These are phyloP conservation scores for Dynastes grantii DNA, from an alignment of 2,888 invertebrate species.

Conservation along the genomic window DNA sequence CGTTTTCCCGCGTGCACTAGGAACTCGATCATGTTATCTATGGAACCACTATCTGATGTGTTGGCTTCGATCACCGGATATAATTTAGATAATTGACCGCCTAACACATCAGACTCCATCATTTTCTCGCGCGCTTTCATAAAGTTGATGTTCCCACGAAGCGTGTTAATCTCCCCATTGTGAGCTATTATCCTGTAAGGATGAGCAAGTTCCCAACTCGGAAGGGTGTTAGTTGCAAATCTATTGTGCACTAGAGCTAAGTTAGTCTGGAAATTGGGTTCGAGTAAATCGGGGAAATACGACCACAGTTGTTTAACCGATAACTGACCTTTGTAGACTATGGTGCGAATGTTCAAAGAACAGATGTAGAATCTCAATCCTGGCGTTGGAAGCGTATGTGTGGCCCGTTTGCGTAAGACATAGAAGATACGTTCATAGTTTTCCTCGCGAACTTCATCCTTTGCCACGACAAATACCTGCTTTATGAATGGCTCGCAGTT, in stretches of 20 bases:
- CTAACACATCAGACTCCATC: slow-evolving; percentile 90
- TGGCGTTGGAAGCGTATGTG: slow-evolving; percentile 88
- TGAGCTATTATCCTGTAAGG: slow-evolving; percentile 97
- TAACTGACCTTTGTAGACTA: slow-evolving; percentile 98
- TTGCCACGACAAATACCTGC: slow-evolving; percentile 78
- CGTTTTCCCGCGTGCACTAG: slow-evolving; percentile 95
- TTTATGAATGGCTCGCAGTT: slow-evolving; percentile 97
- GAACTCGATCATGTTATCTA: slow-evolving; percentile 98
- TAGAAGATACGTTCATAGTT: slow-evolving; percentile 73
- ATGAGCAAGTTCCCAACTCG: slow-evolving; percentile 99
- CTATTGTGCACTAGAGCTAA: slow-evolving; percentile 97
- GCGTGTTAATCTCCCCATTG: slow-evolving; percentile 99
- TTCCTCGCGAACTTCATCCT: slow-evolving; percentile 59
- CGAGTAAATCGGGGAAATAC: slow-evolving; percentile 80
- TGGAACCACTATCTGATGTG: slow-evolving; percentile 98
- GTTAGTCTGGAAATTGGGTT: slow-evolving; percentile 92
- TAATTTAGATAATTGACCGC: slow-evolving; percentile 87
- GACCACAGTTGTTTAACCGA: slow-evolving; percentile 94
- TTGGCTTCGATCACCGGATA: slow-evolving; percentile 99
- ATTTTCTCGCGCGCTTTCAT: slow-evolving; percentile 99
- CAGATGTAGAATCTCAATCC: slow-evolving; percentile 96
- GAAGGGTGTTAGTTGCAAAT: slow-evolving; percentile 99
- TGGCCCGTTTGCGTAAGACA: slow-evolving; percentile 92
- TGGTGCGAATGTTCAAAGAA: slow-evolving; percentile 89
- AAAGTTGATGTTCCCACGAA: slow-evolving; percentile 97